These are phyloP conservation scores for Sinocyclocheilus anophthalmus DNA, from an alignment of 2,113 vertebrate species.

Conservation along the genomic window DNA sequence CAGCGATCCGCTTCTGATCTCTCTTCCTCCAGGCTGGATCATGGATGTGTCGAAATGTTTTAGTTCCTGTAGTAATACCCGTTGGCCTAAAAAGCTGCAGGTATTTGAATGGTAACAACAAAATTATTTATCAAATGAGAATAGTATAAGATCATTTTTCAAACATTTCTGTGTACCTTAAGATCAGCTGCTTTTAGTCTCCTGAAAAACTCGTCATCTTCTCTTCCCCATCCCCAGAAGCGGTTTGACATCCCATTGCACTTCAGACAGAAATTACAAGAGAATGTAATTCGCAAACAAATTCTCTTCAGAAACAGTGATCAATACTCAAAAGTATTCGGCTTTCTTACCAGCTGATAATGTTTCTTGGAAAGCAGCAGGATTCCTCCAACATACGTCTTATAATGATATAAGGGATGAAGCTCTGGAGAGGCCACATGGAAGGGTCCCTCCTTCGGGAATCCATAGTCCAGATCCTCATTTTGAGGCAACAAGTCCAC, in stretches of 20 bases:
- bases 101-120: background rate
- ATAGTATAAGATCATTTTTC: no score
- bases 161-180: conserved; percentile 75
- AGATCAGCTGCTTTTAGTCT: conserved; percentile 89
- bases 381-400: conserved; percentile 95
- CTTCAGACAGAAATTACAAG: conserved; percentile 67
- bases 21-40: conserved; percentile 96
- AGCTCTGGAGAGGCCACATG: conserved; percentile 94
- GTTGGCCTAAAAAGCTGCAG: conserved; percentile 87
- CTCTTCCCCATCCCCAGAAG: conserved; percentile 98
- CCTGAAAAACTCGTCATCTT: conserved; percentile 96
- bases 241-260: conserved; percentile 99
- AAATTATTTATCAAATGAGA: no score
- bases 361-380: conserved; percentile 94
- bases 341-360: conserved; percentile 83
- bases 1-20: conserved; percentile 91
- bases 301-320: background rate
- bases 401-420: conserved; percentile 96
- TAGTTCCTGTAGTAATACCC: conserved; percentile 90
- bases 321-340: background rate
- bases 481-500: conserved; percentile 95
- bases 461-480: conserved; percentile 89
- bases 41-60: conserved; percentile 93
- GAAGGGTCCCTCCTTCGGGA: conserved; percentile 89
- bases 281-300: background rate